Percentiles rank a stretch among this genome's conserved stretches.
These are phyloP conservation scores for Philaenus spumarius DNA, from an alignment of 1,140 invertebrate genomes.

Conservation along the genomic window DNA sequence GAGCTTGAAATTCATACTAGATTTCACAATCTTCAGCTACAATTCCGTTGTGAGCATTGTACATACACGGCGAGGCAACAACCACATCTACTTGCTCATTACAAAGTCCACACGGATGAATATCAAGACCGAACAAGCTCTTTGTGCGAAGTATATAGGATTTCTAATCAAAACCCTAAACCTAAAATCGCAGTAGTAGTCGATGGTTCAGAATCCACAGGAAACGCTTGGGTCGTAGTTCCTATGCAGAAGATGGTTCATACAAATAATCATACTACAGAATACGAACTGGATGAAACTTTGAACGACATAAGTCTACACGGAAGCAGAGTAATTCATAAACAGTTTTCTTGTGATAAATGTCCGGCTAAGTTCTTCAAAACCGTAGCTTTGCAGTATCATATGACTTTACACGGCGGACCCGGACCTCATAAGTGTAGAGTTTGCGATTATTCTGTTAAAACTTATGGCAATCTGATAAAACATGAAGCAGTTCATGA, in stretches of 20 bases:
- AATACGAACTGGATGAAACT: not conserved
- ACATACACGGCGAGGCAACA: slow-evolving; percentile 68
- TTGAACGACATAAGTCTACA: not conserved
- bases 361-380: slow-evolving; percentile 65
- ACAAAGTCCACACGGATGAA: slow-evolving; percentile 69
- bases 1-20: slow-evolving; percentile 60
- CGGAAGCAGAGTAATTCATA: slow-evolving; percentile 9
- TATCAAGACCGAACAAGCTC: slow-evolving; percentile 72
- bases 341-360: slow-evolving; percentile 49
- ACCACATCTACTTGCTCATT: slow-evolving; percentile 61
- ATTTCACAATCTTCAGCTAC: slow-evolving; percentile 56
- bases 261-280: slow-evolving; percentile 1
- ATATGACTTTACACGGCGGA: slow-evolving; percentile 61
- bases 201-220: slow-evolving; percentile 29
- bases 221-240: slow-evolving; percentile 41
- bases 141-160: slow-evolving; percentile 56
- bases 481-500: slow-evolving; percentile 62
- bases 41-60: slow-evolving; percentile 65
- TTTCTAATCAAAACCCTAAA: slow-evolving; percentile 52
- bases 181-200: slow-evolving; percentile 50
- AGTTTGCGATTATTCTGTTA: slow-evolving; percentile 77
- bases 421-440: slow-evolving; percentile 64
- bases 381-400: slow-evolving; percentile 60
- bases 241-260: slow-evolving; percentile 2
- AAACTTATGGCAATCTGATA: slow-evolving; percentile 65